These are phyloP conservation scores for Meles meles DNA, from an alignment of 2,113 vertebrate genomes.

Conservation along the genomic window DNA sequence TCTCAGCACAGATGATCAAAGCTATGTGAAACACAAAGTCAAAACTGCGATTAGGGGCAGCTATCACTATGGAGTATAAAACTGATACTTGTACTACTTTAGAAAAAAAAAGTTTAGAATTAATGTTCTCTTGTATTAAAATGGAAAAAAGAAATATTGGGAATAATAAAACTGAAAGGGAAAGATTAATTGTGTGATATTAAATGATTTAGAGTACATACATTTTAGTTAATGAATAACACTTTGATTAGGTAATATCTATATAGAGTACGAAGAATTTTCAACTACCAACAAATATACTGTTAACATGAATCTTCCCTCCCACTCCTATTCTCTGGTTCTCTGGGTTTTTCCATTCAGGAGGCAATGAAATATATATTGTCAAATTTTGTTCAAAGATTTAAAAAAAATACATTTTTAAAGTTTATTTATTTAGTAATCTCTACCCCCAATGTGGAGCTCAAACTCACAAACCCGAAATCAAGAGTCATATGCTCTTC, in stretches of 20 bases:
- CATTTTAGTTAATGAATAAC: background rate
- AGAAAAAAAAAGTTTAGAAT: background rate
- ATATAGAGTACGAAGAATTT: background rate
- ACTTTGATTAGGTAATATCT: background rate
- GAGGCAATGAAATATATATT: background rate
- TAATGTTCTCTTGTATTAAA: background rate
- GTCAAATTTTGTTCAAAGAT: background rate
- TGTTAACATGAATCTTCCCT: background rate
- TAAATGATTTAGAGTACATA: background rate
- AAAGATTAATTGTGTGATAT: background rate
- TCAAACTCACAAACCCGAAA: background rate
- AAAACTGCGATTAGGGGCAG: background rate
- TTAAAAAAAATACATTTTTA: background rate
- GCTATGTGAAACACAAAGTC: background rate
- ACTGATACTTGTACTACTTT: background rate
- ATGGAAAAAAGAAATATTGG: background rate
- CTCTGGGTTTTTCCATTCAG: background rate
- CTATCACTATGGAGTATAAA: background rate
- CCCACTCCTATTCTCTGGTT: background rate
- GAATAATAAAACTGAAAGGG: background rate
- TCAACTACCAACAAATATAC: background rate
- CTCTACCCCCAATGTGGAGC: background rate
- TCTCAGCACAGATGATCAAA: background rate
- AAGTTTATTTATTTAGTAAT: background rate
- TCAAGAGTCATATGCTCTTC: background rate